Conservation (phyloP, 2,797 vertebrate species). For the Eospalax fontanierii region DNA sequence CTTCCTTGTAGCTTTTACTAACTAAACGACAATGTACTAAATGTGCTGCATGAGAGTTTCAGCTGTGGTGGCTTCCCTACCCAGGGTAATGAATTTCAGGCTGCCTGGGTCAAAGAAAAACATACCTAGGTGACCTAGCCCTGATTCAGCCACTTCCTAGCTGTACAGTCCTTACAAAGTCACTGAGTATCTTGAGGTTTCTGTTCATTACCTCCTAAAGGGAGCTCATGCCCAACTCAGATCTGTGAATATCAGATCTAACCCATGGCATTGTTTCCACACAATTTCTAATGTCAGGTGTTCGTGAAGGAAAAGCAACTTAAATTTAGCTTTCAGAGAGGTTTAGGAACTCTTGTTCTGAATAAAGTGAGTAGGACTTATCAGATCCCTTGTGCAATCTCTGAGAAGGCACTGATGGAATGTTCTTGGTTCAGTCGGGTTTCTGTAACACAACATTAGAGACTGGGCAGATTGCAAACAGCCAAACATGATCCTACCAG, state of each 20-base stretch:
- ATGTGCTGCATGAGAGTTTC: neutral
- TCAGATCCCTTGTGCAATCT: neutral
- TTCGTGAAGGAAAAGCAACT: neutral
- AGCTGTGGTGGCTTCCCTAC: neutral
- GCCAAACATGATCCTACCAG: neutral
- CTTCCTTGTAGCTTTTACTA: too few species aligned
- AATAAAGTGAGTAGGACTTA: neutral
- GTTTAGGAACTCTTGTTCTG: neutral
- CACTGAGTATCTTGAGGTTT: neutral
- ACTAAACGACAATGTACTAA: neutral
- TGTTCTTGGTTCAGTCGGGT: neutral
- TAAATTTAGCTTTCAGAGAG: neutral
- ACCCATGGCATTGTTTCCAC: neutral
- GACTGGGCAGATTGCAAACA: neutral
- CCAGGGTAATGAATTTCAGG: neutral
- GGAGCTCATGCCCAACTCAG: neutral
- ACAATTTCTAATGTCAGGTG: neutral
- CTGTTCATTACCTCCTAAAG: neutral
- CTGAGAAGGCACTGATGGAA: neutral
- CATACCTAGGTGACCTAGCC: neutral
- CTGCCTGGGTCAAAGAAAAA: neutral
- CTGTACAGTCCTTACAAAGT: neutral
- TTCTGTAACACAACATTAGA: neutral
- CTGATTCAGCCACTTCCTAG: neutral
- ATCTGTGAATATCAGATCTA: slow-evolving; percentile 11